Conservation (phyloP, 30 jellyfish, hydroid and myxozoan species). For the Cassiopea andromeda region DNA sequence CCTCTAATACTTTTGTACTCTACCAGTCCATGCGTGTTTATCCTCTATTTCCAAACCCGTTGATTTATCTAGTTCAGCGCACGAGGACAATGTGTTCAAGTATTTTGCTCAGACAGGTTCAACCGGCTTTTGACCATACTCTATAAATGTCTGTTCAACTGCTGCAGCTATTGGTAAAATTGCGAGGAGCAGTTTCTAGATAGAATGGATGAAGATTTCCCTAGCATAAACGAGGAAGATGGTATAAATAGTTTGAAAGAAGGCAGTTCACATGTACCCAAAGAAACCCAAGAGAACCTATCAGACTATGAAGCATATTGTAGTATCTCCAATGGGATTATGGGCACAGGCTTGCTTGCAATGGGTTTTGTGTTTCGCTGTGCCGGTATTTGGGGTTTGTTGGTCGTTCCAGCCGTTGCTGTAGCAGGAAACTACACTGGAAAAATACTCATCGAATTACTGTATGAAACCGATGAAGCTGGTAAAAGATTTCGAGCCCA, state of each 20-base stretch:
- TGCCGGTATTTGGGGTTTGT: slow-evolving; percentile 71
- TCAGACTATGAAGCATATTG: slow-evolving; percentile 66
- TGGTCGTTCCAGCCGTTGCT: slow-evolving; percentile 55
- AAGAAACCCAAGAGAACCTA: slow-evolving; percentile 19
- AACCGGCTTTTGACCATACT: background rate
- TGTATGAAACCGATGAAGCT: slow-evolving; percentile 45
- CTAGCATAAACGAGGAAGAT: background rate
- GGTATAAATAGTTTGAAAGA: background rate
- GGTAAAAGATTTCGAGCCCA: slow-evolving; percentile 37
- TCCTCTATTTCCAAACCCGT: background rate
- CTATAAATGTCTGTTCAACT: background rate
- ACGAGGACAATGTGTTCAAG: slow-evolving; percentile 22
- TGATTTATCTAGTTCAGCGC: slow-evolving; percentile 19
- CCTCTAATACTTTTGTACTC: background rate
- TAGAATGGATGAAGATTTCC: background rate
- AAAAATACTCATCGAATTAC: slow-evolving; percentile 31
- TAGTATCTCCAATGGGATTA: slow-evolving; percentile 69
- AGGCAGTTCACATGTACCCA: background rate
- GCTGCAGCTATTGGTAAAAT: background rate
- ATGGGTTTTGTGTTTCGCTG: slow-evolving; percentile 76
- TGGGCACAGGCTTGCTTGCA: slow-evolving; percentile 78
- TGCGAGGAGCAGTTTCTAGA: background rate
- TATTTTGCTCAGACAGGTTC: slow-evolving; percentile 7
- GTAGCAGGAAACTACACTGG: slow-evolving; percentile 63
- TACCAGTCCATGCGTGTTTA: background rate